Percentiles rank a stretch among this genome's conserved stretches.
Conservation (phyloP, 1,140 invertebrate genomes). For the Drosophila rhopaloa region DNA sequence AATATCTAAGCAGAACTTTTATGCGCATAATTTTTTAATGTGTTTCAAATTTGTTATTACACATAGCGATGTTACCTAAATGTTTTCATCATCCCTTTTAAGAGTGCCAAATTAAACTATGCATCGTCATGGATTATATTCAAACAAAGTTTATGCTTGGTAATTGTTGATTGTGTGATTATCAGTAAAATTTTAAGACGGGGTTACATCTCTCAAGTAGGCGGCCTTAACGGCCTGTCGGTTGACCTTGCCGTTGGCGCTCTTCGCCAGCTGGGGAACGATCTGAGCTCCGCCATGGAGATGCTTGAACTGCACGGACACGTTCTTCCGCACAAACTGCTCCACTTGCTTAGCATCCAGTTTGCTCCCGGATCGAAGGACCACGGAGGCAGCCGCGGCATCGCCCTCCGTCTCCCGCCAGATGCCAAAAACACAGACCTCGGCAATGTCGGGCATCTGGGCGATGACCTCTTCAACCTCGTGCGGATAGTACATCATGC, state of each 20-base stretch:
- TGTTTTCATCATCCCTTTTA: too few relatives aligned
- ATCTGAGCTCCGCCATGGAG: slow-evolving; percentile 38
- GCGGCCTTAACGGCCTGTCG: slow-evolving; percentile 51
- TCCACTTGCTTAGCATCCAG: slow-evolving; percentile 34
- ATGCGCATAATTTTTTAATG: too few relatives aligned
- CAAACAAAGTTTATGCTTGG: not conserved
- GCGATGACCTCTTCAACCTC: slow-evolving; percentile 77
- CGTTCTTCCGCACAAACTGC: slow-evolving; percentile 44
- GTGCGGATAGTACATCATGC: slow-evolving; percentile 82
- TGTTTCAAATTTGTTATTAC: too few relatives aligned
- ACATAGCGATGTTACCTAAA: too few relatives aligned
- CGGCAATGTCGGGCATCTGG: slow-evolving; percentile 69
- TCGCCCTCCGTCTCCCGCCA: slow-evolving; percentile 76
- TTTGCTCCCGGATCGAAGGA: slow-evolving; percentile 39
- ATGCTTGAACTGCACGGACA: slow-evolving; percentile 41
- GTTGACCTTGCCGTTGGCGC: slow-evolving; percentile 56
- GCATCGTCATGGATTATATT: not conserved
- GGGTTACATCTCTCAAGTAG: slow-evolving; percentile 31
- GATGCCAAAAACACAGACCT: slow-evolving; percentile 80
- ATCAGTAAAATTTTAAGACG: slow-evolving; percentile 5
- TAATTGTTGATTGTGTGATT: slow-evolving; percentile 4
- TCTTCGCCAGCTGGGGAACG: slow-evolving; percentile 42
- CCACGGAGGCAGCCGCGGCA: slow-evolving; percentile 76
- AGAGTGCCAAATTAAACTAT: not conserved
- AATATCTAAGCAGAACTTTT: not conserved